These are phyloP conservation scores for Silurus meridionalis DNA, from an alignment of 2,113 vertebrate genomes.

Conservation along the genomic window DNA sequence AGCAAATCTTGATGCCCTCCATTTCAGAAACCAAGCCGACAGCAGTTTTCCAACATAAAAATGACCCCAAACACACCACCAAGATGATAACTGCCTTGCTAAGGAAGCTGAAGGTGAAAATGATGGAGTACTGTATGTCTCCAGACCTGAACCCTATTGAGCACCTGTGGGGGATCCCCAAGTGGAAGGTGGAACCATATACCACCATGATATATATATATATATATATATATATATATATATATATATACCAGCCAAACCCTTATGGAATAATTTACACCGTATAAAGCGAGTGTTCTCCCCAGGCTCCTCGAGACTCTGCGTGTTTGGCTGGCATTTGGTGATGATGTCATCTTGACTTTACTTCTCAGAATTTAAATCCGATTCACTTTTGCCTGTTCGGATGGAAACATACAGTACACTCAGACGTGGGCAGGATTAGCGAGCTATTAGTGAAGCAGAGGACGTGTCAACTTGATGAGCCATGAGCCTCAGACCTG, in stretches of 20 bases:
- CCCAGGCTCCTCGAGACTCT: not conserved
- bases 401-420: not conserved
- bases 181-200: no score
- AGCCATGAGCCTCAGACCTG: not conserved
- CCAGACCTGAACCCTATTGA: no score
- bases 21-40: no score
- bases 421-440: slow-evolving; percentile 60
- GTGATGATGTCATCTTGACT: not conserved
- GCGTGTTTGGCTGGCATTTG: not conserved
- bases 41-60: no score
- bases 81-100: no score
- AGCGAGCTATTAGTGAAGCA: slow-evolving; percentile 66
- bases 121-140: no score
- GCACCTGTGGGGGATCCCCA: no score
- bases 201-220: no score
- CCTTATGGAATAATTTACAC: not conserved
- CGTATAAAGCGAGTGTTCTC: not conserved
- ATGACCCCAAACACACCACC: no score
- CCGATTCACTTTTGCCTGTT: not conserved
- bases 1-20: no score
- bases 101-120: no score
- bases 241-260: not conserved
- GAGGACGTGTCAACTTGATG: slow-evolving; percentile 68
- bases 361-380: not conserved
- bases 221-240: no score